Conservation (phyloP, 2,888 invertebrate genomes). For the Mesochorus sp. region DNA sequence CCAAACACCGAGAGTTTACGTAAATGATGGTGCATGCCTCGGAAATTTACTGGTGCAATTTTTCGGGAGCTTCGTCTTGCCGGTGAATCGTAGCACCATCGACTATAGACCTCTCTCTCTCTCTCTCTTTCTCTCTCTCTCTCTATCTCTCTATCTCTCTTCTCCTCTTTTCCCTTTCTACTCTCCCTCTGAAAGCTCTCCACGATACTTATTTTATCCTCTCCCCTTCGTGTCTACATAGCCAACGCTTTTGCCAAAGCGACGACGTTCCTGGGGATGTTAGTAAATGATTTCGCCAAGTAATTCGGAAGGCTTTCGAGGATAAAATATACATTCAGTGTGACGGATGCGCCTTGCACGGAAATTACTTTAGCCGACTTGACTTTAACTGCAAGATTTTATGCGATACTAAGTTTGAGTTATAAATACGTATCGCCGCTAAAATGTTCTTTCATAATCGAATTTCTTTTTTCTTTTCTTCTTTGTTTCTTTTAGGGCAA, state of each 20-base stretch:
- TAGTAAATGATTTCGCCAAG: constrained; percentile 53
- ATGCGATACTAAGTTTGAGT: too few species aligned
- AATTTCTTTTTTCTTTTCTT: too few species aligned
- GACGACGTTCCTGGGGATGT: constrained; percentile 42
- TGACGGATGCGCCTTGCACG: constrained; percentile 33
- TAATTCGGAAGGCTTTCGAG: constrained; percentile 51
- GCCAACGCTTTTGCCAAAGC: constrained; percentile 31
- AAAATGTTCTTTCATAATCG: too few species aligned
- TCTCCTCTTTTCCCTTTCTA: constrained; percentile 7
- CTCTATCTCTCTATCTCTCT: constrained; percentile 9
- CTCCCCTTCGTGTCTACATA: not conserved
- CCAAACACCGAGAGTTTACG: constrained; percentile 68
- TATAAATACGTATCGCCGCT: too few species aligned
- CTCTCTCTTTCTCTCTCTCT: constrained; percentile 13
- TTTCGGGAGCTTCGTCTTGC: constrained; percentile 73
- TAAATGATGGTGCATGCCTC: constrained; percentile 78
- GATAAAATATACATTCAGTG: constrained; percentile 45
- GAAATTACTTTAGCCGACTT: constrained; percentile 46
- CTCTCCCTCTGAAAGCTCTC: constrained; percentile 31
- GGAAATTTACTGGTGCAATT: constrained; percentile 78
- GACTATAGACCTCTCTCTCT: constrained; percentile 49
- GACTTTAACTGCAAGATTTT: too few species aligned
- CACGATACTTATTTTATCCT: constrained; percentile 28
- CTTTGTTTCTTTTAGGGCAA: too few species aligned
- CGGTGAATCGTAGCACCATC: constrained; percentile 51